Base-by-base conservation (phyloP, 2,113 vertebrate species). In the Clarias gariepinus region DNA sequence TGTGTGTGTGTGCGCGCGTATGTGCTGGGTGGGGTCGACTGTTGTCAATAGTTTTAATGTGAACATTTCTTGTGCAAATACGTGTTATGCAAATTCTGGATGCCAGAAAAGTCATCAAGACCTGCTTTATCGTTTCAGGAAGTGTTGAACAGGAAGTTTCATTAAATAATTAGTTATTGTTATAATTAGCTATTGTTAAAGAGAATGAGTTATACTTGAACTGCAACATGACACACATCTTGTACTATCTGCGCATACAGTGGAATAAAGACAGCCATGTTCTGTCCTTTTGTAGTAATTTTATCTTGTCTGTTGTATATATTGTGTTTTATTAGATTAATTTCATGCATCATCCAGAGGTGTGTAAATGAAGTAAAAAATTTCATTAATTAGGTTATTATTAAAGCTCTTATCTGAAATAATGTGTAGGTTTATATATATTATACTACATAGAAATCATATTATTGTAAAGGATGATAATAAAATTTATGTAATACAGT, bases 11-110 rank as follows among this genome's bases (percentile, higher is more conserved):
- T 33, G 64, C 9, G 16, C 15, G 41, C 4, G 15, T 53, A 4
- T 16, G 30, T 52, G 25, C 36, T 77, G 71, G 79, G 85, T 66
- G 78, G 64, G 15, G 78, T 63, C 3, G 9, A 4, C 8, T 55
- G 16, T 68, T 85, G 33, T 36, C 55, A 55, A 30, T 2, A 58
- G 52, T 68, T 53, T 16, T 21, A 12, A 71, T 30, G 33, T 21
- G 9, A 84, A 58, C 4, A 11, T 84, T 84, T 58, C 12, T 33
- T 57, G 36, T 28, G 60, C 61, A 73, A 83, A 81, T 71, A 30
- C 83, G 71, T 28, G 86, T 47, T 47, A 47, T 47, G 5, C 41
- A 47, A 92, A 87, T 86, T 88, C 47, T 23, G 2, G 68, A 71
- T 33, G 16, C 18, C 18, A 69, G 8, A 69, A 33, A 69, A 69